Evolutionary conservation across 2,113 vertebrate genomes (phyloP).

Genomic region (Hypomesus transpacificus): DNA sequence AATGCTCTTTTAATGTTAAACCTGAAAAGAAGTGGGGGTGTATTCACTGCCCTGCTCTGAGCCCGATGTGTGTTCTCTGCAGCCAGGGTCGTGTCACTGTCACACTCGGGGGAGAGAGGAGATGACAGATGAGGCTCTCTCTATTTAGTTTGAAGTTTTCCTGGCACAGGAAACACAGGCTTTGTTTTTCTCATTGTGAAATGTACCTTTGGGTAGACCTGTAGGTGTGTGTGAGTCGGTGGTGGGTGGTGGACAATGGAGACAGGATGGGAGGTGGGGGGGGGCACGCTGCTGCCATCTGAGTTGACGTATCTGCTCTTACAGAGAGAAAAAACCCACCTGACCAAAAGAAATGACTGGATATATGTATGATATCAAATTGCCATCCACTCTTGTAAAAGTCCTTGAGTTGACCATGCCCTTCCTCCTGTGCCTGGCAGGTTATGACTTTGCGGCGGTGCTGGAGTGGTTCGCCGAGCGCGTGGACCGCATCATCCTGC

Average conservation of each 20-base stretch:
- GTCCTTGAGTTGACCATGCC: neutral
- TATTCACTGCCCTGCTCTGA: neutral
- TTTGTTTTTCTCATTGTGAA: slow-evolving; percentile 8
- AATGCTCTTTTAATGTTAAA: too few species aligned
- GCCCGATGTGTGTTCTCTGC: too few species aligned
- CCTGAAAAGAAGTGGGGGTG: too few species aligned
- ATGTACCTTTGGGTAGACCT: neutral
- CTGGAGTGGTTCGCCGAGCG: slow-evolving; percentile 81
- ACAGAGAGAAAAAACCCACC: neutral
- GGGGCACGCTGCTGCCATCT: neutral
- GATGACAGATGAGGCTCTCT: neutral
- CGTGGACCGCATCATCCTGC: slow-evolving; percentile 79
- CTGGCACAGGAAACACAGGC: slow-evolving; percentile 1
- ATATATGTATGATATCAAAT: neutral
- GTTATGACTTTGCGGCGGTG: slow-evolving; percentile 59
- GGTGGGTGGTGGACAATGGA: neutral
- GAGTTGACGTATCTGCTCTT: neutral
- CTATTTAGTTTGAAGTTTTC: slow-evolving; percentile 3
- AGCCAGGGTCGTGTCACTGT: neutral
- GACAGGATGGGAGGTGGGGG: neutral
- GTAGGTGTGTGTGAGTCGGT: neutral
- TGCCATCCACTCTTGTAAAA: neutral
- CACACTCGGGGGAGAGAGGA: neutral
- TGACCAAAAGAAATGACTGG: neutral
- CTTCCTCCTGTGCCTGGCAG: slow-evolving; percentile 9